Evolutionary conservation across 2,888 invertebrate genomes (phyloP).

Genomic region (Sarcophaga rosellei): DNA sequence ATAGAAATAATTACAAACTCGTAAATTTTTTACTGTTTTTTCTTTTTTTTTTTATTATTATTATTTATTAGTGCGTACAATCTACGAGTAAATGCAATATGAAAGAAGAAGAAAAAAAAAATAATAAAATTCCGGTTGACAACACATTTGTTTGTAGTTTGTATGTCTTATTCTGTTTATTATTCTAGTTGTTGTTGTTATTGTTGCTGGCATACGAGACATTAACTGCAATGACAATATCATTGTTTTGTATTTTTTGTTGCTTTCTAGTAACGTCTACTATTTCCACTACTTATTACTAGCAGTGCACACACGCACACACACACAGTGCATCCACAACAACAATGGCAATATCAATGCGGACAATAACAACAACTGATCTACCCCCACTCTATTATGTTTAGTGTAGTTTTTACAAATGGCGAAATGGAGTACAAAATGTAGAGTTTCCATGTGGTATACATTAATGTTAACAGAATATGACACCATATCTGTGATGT

Average conservation of each 20-base stretch:
- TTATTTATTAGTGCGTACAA: conserved; percentile 50
- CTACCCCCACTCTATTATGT: conserved; percentile 45
- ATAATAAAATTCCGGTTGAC: conserved; percentile 63
- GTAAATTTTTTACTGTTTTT: conserved; percentile 47
- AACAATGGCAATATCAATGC: background rate
- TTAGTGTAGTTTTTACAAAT: conserved; percentile 21
- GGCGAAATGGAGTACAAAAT: conserved; percentile 29
- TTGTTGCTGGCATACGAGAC: conserved; percentile 25
- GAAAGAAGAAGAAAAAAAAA: too few species aligned
- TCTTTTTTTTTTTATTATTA: background rate
- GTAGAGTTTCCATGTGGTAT: conserved; percentile 18
- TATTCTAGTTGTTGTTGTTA: conserved; percentile 28
- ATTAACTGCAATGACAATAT: conserved; percentile 25
- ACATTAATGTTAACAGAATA: too few species aligned
- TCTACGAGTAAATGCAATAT: conserved; percentile 43
- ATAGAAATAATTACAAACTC: conserved; percentile 58
- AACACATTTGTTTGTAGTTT: conserved; percentile 55
- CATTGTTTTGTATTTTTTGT: background rate
- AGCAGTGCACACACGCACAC: background rate
- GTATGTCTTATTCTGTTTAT: conserved; percentile 7
- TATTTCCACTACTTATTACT: background rate
- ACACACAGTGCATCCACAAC: background rate
- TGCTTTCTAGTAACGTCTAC: background rate
- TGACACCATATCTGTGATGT: too few species aligned
- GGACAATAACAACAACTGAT: conserved; percentile 36